Evolutionary conservation across 2,888 invertebrate species (phyloP), one percentile per base, ranked within the genome.

Genomic region (Drosophila mettleri): DNA sequence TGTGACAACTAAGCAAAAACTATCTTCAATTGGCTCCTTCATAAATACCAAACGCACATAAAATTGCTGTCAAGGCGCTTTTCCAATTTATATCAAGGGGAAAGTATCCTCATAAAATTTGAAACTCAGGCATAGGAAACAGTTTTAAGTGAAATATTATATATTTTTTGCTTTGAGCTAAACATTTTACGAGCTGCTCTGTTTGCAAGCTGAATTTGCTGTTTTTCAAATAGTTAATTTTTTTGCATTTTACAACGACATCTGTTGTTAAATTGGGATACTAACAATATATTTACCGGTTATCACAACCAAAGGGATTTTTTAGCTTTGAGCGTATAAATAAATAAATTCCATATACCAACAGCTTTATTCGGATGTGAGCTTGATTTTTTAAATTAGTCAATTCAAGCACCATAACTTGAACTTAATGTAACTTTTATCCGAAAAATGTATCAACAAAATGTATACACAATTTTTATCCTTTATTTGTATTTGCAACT

Each of bases 1-100:
- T 53, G 29, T 49, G 48, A 52, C 55, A 24, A 22, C 45, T 57
- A 60, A 68, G 74, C 63, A 69, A 59, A 67, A 67, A 39, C n/a
- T 12, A 14, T 29, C 16, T 16, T 39, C 20, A 22, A 38, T 31
- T 38, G 58, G 43, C 61, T 43, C 48, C 41, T 16, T 38, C 63
- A 54, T 78, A 64, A 78, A 72, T 61, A 55, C 33, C 64, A 51
- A 46, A 39, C n/a, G 48, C 33, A 45, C 20, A 24, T 43, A 20
- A 43, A 62, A 62, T 16, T 41, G 41, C 52, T 29, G 46, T 27
- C 33, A 41, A 41, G 18, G 53, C 49, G 18, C 53, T 36, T 8
- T 2, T 4, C 2, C 24, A 48, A 31, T 53, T 54, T 49, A 49
- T 39, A 34, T 18, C 52, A n/a, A 29, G 6, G 14, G 16, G 20